Percentiles rank a stretch among this genome's conserved stretches.
phyloP scores from a whole-genome alignment of 2,888 invertebrate genomes.

The Epinotia ramella region DNA sequence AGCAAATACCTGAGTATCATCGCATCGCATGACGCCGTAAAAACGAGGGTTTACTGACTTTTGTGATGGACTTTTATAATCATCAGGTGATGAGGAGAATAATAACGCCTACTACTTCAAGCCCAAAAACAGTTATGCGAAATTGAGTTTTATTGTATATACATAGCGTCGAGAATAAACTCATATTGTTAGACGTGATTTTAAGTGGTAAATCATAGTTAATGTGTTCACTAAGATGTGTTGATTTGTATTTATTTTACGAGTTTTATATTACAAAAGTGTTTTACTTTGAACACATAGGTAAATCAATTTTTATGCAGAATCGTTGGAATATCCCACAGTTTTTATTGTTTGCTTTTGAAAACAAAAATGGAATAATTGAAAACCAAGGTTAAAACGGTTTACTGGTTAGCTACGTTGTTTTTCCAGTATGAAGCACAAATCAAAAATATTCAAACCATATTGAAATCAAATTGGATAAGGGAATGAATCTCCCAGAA shows the following conservation, averaged over 20 bases:
- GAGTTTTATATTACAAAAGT: constrained; percentile 23
- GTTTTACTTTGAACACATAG: constrained; percentile 9
- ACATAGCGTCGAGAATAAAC: background rate
- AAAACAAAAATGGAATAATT: too few relatives aligned
- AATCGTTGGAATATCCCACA: too few relatives aligned
- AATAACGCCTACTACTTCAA: background rate
- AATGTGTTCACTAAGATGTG: constrained; percentile 14
- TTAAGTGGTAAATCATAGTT: constrained; percentile 13
- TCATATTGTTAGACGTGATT: background rate
- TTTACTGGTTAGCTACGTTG: too few relatives aligned
- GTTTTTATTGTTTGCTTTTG: too few relatives aligned
- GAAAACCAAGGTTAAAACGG: too few relatives aligned
- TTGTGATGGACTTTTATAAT: constrained; percentile 18
- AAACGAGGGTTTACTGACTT: constrained; percentile 3
- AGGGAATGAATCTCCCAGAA: too few relatives aligned
- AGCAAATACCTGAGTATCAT: constrained; percentile 19
- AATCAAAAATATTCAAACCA: too few relatives aligned
- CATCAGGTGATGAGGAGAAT: constrained; percentile 21
- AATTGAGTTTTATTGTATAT: background rate
- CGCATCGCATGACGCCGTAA: constrained; percentile 12
- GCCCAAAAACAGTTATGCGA: background rate
- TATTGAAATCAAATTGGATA: too few relatives aligned
- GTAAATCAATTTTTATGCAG: constrained; percentile 3
- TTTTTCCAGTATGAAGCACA: too few relatives aligned
- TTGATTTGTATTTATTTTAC: constrained; percentile 24